Base-by-base conservation (phyloP, 2,888 invertebrate species). In the Hydraecia micacea region DNA sequence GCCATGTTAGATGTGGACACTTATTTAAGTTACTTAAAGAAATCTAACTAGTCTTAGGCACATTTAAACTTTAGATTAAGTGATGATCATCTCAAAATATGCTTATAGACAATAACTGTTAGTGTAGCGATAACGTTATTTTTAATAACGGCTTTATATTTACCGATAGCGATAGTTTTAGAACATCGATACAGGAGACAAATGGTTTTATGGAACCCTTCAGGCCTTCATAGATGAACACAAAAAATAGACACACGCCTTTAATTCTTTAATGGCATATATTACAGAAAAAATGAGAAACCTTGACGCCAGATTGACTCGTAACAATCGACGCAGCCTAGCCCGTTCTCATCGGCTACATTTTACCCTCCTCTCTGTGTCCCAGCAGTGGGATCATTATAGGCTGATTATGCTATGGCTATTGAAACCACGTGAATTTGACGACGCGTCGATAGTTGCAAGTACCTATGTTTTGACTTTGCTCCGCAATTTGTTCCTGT, bases 11-110 rank as follows among this genome's bases (percentile, higher is more conserved):
- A 86, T 80, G 73, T 88, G 89, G 85, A 86, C 84, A 77, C 81
- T 82, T 81, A 87, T 79, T 73, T 86, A 81, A 83, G 83, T 85
- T 86, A 85, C 86, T 88, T 90, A 88, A 85, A 86, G 87, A 88
- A 86, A 89, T 84, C 81, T 87, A 90, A 91, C 93, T 93, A 93
- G 93, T 93, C 93, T 92, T 93, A 92, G 91, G 88, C 82, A 73
- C 90, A 88, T 86, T 87, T 87, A 87, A 86, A 86, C 71, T 74
- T 70, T 86, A 88, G 79, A 79, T 63, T 89, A 82, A 84, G 75
- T 67, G 52, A 84, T 55, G 58, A 75, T 73, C 76, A 88, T 88
- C 87, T 86, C 87, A 88, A 75, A 73, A 78, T 84, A 86, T 88
- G 85, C 81, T 83, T 88, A 80, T 82, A 85, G 85, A 88, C 83